Conservation (phyloP, 2,888 invertebrate genomes). For the Drosophila flavopinicola region DNA sequence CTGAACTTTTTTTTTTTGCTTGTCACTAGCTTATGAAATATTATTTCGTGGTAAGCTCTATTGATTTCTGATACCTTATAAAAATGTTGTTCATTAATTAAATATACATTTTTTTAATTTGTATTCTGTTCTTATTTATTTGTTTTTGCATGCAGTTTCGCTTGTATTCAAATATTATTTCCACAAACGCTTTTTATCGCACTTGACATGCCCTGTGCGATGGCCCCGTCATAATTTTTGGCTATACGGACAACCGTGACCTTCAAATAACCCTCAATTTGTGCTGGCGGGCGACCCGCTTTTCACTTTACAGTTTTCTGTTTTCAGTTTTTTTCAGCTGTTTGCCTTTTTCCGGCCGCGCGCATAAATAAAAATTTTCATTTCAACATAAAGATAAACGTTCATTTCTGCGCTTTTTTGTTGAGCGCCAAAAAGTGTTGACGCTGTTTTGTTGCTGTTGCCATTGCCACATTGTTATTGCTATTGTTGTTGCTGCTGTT, state of each 20-base stretch:
- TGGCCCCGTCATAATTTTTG: slow-evolving; percentile 15
- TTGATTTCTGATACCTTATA: background rate
- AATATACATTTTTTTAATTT: background rate
- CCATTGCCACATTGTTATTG: slow-evolving; percentile 14
- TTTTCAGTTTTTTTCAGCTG: slow-evolving; percentile 51
- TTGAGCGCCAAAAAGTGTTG: slow-evolving; percentile 47
- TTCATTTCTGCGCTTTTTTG: slow-evolving; percentile 46
- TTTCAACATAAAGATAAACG: slow-evolving; percentile 77
- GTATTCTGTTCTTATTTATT: background rate
- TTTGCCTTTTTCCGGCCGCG: slow-evolving; percentile 64
- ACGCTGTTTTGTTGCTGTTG: slow-evolving; percentile 29
- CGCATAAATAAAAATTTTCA: slow-evolving; percentile 79
- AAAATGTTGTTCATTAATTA: background rate
- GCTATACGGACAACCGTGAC: slow-evolving; percentile 50
- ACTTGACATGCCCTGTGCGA: slow-evolving; percentile 12
- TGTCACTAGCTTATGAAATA: background rate
- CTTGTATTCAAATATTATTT: slow-evolving; percentile 2
- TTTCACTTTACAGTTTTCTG: slow-evolving; percentile 36
- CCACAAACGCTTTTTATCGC: slow-evolving; percentile 13
- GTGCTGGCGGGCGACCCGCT: slow-evolving; percentile 39
- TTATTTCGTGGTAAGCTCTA: background rate
- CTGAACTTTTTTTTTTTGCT: too few relatives aligned
- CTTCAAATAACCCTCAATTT: slow-evolving; percentile 73
- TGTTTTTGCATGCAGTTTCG: background rate
- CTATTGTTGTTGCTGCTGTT: slow-evolving; percentile 6